Conservation (phyloP, 1,140 invertebrate species). For the Pectinophora gossypiella region DNA sequence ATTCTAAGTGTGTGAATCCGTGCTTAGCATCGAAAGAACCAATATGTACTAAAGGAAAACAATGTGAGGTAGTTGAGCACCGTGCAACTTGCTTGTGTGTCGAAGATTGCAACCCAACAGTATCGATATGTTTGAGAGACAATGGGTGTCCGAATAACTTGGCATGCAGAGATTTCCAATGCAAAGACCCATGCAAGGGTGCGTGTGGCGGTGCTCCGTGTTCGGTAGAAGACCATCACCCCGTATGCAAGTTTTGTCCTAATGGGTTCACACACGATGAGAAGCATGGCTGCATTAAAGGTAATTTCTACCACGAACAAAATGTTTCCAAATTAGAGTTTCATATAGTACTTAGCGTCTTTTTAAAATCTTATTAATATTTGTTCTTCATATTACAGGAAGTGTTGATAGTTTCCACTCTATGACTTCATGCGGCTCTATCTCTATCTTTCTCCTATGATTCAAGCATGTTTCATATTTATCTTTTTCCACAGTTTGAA, state of each 20-base stretch:
- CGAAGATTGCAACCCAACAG: slow-evolving; percentile 88
- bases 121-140: slow-evolving; percentile 92
- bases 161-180: slow-evolving; percentile 92
- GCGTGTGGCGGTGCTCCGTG: slow-evolving; percentile 90
- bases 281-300: slow-evolving; percentile 95
- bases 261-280: slow-evolving; percentile 90
- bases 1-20: slow-evolving; percentile 89
- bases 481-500: slow-evolving; percentile 62
- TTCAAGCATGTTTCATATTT: slow-evolving; percentile 63
- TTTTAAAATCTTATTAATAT: slow-evolving; percentile 70
- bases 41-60: slow-evolving; percentile 86
- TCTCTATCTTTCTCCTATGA: slow-evolving; percentile 50
- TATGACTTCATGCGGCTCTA: slow-evolving; percentile 70
- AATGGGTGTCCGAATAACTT: slow-evolving; percentile 89
- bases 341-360: slow-evolving; percentile 52
- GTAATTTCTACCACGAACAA: slow-evolving; percentile 81
- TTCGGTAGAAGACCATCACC: slow-evolving; percentile 93
- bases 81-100: slow-evolving; percentile 90
- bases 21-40: slow-evolving; percentile 81
- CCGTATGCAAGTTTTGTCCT: slow-evolving; percentile 95
- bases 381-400: slow-evolving; percentile 76
- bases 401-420: slow-evolving; percentile 60
- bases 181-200: slow-evolving; percentile 91
- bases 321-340: slow-evolving; percentile 48
- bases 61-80: slow-evolving; percentile 90